These are phyloP conservation scores for Centropus unirufus DNA, from an alignment of 2,113 vertebrate genomes.

Conservation along the genomic window DNA sequence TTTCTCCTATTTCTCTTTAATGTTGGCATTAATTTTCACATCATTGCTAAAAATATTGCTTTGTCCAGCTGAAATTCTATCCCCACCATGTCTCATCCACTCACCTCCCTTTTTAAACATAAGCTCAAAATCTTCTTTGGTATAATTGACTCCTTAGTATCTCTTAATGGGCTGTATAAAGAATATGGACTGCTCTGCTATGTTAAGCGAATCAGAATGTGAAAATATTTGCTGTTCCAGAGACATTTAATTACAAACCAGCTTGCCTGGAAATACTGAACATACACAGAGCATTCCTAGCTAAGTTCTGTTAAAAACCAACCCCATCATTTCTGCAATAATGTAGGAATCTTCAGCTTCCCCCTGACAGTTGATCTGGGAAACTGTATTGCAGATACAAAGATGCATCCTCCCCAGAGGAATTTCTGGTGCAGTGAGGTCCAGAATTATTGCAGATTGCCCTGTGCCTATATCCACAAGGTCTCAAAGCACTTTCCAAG, in stretches of 20 bases:
- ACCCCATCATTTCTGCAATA: fast-evolving
- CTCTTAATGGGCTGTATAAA: background rate
- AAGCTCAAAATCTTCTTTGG: background rate
- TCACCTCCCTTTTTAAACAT: background rate
- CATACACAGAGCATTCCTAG: background rate
- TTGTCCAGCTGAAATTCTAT: background rate
- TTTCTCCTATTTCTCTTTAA: background rate
- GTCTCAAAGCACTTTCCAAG: background rate
- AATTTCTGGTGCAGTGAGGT: background rate
- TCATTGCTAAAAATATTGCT: background rate
- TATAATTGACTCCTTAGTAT: background rate
- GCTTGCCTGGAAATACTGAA: background rate
- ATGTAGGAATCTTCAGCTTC: background rate
- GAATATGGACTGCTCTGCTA: background rate
- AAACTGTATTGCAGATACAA: background rate
- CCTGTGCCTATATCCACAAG: background rate
- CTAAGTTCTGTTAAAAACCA: background rate
- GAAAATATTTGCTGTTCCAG: background rate
- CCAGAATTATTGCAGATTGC: background rate
- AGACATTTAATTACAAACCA: background rate
- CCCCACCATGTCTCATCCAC: background rate
- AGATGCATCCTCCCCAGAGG: background rate
- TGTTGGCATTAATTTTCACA: background rate
- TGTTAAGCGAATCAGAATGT: background rate
- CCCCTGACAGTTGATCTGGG: background rate